These are phyloP conservation scores for Epirrhoe tristata DNA, from an alignment of 2,888 invertebrate species.

Conservation along the genomic window DNA sequence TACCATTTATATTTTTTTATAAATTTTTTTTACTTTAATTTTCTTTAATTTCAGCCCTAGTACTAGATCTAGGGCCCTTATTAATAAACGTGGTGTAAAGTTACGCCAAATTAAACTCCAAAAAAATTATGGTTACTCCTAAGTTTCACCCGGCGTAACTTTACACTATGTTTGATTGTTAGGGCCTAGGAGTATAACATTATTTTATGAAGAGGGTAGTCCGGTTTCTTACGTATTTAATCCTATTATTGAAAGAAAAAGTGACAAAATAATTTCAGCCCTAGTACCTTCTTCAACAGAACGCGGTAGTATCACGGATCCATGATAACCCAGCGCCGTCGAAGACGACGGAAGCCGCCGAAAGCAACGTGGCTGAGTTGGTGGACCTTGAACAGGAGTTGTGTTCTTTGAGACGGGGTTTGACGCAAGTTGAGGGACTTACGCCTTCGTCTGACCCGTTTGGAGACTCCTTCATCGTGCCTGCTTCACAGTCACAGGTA, in stretches of 20 bases:
- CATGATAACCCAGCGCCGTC: conserved; percentile 56
- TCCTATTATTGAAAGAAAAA: background rate
- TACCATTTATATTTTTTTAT: too few species aligned
- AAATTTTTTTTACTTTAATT: too few species aligned
- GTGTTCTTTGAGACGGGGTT: conserved; percentile 93
- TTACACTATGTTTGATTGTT: too few species aligned
- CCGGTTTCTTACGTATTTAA: too few species aligned
- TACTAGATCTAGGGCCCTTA: too few species aligned
- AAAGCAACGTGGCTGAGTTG: conserved; percentile 92
- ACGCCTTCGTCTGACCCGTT: conserved; percentile 87
- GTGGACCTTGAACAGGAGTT: conserved; percentile 95
- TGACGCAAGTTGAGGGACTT: conserved; percentile 94
- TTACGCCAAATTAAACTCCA: too few species aligned
- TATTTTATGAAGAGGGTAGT: too few species aligned
- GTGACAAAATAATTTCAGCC: conserved; percentile 11
- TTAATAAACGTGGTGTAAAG: too few species aligned
- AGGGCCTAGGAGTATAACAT: too few species aligned
- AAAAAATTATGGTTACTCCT: too few species aligned
- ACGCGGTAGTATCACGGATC: conserved; percentile 55
- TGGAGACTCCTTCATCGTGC: conserved; percentile 75
- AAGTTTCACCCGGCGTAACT: too few species aligned
- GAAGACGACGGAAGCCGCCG: conserved; percentile 61
- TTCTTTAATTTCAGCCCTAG: too few species aligned
- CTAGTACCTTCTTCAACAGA: conserved; percentile 49
- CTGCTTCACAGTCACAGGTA: conserved; percentile 67